These are phyloP conservation scores for Nycteola revayana DNA, from an alignment of 2,888 invertebrate species.

Conservation along the genomic window DNA sequence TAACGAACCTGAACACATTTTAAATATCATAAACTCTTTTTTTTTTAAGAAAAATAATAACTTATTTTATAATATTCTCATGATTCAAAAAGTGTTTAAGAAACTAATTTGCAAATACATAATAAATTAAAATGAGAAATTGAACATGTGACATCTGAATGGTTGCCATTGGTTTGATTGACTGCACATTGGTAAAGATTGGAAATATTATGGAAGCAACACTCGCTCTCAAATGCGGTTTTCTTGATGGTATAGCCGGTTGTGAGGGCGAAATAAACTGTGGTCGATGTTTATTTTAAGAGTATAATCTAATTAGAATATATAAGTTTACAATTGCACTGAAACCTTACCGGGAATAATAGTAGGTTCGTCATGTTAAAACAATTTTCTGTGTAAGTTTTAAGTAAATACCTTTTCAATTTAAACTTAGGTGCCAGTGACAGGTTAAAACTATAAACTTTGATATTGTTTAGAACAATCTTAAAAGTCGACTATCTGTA, in stretches of 20 bases:
- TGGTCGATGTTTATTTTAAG: not conserved
- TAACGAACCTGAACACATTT: too few relatives aligned
- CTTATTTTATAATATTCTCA: not conserved
- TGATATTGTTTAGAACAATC: too few relatives aligned
- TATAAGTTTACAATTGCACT: too few relatives aligned
- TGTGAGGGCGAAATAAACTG: conserved; percentile 7
- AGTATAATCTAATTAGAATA: too few relatives aligned
- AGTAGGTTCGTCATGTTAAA: too few relatives aligned
- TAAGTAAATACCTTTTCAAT: too few relatives aligned
- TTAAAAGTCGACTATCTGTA: too few relatives aligned
- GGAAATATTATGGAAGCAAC: conserved; percentile 48
- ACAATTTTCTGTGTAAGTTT: too few relatives aligned
- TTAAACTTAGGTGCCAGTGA: too few relatives aligned
- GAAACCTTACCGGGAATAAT: too few relatives aligned
- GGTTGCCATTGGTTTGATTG: conserved; percentile 51
- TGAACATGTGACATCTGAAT: conserved; percentile 37
- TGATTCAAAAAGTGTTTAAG: not conserved
- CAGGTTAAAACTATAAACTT: too few relatives aligned
- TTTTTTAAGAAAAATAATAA: not conserved
- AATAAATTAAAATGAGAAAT: conserved; percentile 25
- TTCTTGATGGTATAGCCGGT: conserved; percentile 6
- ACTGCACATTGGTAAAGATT: conserved; percentile 63
- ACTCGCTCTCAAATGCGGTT: conserved; percentile 40
- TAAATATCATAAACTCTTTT: not conserved
- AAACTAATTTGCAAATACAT: not conserved